phyloP scores from a whole-genome alignment of 2,113 vertebrate genomes.

The Lycaon pictus region DNA sequence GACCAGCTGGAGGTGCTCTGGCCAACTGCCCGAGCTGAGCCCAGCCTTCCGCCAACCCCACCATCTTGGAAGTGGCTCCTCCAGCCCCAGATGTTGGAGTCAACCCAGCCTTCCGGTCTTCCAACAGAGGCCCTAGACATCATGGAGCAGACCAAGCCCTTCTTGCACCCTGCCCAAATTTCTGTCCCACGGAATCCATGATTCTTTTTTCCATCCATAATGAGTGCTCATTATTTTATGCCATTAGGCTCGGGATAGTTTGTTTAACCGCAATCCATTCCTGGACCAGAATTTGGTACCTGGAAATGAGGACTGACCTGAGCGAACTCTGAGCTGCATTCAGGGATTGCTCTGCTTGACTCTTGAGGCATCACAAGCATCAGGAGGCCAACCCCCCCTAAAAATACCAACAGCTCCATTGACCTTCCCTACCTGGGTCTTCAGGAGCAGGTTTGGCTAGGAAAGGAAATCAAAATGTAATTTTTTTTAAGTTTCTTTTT shows the following conservation, averaged over 20 bases:
- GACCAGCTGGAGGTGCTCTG: not conserved
- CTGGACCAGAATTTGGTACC: not conserved
- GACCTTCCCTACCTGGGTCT: not conserved
- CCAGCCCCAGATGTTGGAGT: not conserved
- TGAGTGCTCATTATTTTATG: too few species aligned
- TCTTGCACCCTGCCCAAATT: not conserved
- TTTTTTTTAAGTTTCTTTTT: not conserved
- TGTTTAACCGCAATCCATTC: not conserved
- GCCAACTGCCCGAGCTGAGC: not conserved
- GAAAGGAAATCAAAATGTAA: not conserved
- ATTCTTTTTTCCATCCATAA: not conserved
- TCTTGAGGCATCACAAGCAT: not conserved
- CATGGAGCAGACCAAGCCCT: not conserved
- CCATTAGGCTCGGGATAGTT: not conserved
- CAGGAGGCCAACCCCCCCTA: not conserved
- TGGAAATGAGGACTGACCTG: not conserved
- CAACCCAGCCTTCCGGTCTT: not conserved
- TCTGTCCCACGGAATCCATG: not conserved
- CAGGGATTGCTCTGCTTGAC: too few species aligned
- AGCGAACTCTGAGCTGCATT: not conserved
- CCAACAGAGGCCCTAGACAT: not conserved
- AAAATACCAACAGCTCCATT: accelerated
- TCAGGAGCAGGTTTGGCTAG: not conserved
- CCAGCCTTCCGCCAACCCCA: not conserved
- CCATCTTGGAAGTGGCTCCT: not conserved